A percentile compares a stretch with the other conserved stretches of the same genome.
phyloP scores from a whole-genome alignment of 2,113 vertebrate genomes.

The Catharus bicknelli region DNA sequence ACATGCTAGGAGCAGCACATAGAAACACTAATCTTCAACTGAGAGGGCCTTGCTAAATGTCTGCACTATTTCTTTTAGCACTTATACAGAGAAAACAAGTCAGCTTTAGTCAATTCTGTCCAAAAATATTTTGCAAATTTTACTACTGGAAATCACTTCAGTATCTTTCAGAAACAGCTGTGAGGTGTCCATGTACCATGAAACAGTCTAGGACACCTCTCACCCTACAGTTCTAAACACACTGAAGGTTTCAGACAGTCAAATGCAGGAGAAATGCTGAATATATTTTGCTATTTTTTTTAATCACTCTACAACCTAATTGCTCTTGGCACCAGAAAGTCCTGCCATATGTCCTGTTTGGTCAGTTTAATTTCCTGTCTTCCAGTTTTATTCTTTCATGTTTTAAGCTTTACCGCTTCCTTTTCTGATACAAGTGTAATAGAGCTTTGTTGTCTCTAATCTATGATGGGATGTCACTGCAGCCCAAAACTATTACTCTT shows the following conservation, averaged over 20 bases:
- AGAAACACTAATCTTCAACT: neutral
- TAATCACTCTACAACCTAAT: neutral
- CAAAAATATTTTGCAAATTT: neutral
- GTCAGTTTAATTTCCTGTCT: neutral
- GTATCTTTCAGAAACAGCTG: neutral
- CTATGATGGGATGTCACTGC: neutral
- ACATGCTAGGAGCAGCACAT: neutral
- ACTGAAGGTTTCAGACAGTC: neutral
- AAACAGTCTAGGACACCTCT: neutral
- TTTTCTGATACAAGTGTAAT: neutral
- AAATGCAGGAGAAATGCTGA: neutral
- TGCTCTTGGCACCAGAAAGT: neutral
- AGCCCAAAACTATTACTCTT: neutral
- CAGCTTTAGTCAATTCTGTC: neutral
- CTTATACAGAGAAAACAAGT: neutral
- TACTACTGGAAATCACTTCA: neutral
- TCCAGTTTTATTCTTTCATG: neutral
- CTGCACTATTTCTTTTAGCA: neutral
- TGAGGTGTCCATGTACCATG: fast-evolving
- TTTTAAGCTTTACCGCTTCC: neutral
- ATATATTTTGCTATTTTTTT: neutral
- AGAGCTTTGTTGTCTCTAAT: neutral
- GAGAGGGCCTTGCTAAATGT: neutral
- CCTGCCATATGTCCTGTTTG: neutral
- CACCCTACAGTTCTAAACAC: neutral